Conservation (phyloP, 1,140 invertebrate genomes). For the Caenorhabditis brenneri region DNA sequence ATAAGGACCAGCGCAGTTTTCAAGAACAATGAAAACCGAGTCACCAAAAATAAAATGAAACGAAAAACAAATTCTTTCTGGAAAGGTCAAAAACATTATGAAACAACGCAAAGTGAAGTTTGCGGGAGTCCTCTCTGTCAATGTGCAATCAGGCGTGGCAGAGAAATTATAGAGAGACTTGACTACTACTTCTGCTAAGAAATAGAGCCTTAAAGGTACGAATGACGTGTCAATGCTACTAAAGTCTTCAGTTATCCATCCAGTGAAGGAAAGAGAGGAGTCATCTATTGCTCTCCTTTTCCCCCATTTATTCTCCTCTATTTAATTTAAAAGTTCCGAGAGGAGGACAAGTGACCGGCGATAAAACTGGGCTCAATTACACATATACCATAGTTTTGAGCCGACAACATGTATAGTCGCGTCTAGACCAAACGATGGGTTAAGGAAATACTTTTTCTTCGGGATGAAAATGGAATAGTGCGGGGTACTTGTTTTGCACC, state of each 20-base stretch:
- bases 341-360: conserved; percentile 32
- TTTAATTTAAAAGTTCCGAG: conserved; percentile 32
- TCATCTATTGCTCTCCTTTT: background rate
- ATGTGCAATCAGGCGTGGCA: background rate
- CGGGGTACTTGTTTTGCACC: background rate
- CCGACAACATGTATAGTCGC: background rate
- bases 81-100: conserved; percentile 19
- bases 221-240: conserved; percentile 37
- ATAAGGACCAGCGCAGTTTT: background rate
- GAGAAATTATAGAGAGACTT: background rate
- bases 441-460: background rate
- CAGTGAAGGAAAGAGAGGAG: background rate
- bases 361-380: conserved; percentile 31
- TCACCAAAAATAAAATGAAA: background rate
- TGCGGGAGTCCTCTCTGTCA: background rate
- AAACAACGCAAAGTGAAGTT: background rate
- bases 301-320: background rate
- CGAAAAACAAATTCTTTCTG: background rate
- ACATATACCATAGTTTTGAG: background rate
- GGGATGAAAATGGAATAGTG: background rate
- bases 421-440: background rate
- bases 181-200: background rate
- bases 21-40: background rate
- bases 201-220: conserved; percentile 20
- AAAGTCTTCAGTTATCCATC: background rate